Evolutionary conservation across 2,113 vertebrate genomes (phyloP), one percentile per base, ranked within the genome.

Genomic region (Thunnus thynnus): DNA sequence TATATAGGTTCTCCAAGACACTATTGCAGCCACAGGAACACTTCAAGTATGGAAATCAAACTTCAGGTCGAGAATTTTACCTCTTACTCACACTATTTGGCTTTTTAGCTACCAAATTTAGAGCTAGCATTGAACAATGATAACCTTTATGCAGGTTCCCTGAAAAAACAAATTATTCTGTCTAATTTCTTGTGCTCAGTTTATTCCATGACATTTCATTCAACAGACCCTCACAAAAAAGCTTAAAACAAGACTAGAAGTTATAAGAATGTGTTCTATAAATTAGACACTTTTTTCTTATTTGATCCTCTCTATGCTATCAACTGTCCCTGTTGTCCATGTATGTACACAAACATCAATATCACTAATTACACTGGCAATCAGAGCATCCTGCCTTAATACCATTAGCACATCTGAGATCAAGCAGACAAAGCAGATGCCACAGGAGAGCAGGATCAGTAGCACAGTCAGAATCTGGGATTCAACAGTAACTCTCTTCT

Each of bases 391-490:
- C 36, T 36, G 57, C 54, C 17, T 54, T 75, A 68, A 88, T 46
- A 48, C 46, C 41, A 78, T 61, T 69, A 79, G 60, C 60, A 64
- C 58, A 74, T 73, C 58, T 65, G 61, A 80, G 67, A 80, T 81
- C 41, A 69, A 60, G 64, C 46, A 72, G 75, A 71, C 62, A 60
- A 72, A 85, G 67, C 58, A 65, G 25, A 62, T 2, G 30, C 80
- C 83, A 47, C 70, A 52, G 50, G 76, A 70, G 80, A 88, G 63
- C 27, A 10, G 78, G 70, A 85, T 89, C 82, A 68, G 68, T 50
- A 68, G 65, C 41, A 74, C 65, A 55, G 74, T 71, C 78, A 47
- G 27, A 78, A 76, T 78, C 77, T 75, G 67, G 55, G 67, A 77
- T 82, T 80, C 64, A 71, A 74, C 47, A 41, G 9, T 76, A 76